Base-by-base conservation (phyloP, 2,797 vertebrate genomes). In the Helarctos malayanus region DNA sequence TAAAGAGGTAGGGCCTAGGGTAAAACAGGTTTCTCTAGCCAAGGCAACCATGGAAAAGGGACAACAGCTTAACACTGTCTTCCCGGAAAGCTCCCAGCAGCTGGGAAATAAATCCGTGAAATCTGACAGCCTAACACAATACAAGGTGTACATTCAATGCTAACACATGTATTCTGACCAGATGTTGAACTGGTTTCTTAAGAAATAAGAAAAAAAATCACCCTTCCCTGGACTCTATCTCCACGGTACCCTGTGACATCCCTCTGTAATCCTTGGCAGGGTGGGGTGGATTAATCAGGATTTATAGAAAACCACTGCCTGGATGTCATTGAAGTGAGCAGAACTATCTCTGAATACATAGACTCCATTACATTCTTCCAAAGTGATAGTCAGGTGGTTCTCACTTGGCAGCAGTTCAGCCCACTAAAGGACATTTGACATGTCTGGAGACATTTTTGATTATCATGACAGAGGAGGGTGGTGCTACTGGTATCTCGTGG, bases 111-210 rank as follows among this genome's bases (percentile, higher is more conserved):
- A 71, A 73, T 18, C n/a, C 12, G 13, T 73, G 45, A 85, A 69
- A 45, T 2, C 25, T 35, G 69, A 63, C 14, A 41, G 21, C 12
- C 56, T 61, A 71, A 57, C 12, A 47, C 23, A 45, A 23, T 80
- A 57, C 1, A 5, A 25, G 25, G 47, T 27, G 18, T 35, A 59
- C 5, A 7, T 38, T 85, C 35, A 45, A 16, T 68, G 29, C 25
- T 41, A 29, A 27, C 52, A 79, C 38, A 3, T n/a, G 8, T 85
- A 59, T 93, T 86, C 61, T 91, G 25, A 89, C 5, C 57, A 85
- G 52, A 69, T 85, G 21, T 45, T 91, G 25, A 82, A 71, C 19
- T 81, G 23, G 73, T 76, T 96, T 84, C 61, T 79, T 59, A 78
- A 69, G 54, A 89, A 92, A 63, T 79, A 35, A 23, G 25, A 57